These are phyloP conservation scores for Sander lucioperca DNA, from an alignment of 2,113 vertebrate species.

Conservation along the genomic window DNA sequence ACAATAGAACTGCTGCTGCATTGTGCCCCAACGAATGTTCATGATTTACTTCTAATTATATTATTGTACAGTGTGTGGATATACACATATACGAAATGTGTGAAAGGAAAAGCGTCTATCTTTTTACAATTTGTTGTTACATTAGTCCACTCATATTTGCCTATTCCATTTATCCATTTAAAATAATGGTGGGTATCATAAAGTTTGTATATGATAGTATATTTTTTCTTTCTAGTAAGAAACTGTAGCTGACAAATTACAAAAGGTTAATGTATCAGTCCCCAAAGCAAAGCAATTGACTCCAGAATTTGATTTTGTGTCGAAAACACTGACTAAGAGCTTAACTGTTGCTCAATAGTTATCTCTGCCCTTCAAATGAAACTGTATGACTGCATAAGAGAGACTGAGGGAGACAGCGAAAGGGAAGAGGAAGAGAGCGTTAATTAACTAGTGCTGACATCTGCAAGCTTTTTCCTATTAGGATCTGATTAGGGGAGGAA, in stretches of 20 bases:
- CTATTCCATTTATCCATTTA: neutral
- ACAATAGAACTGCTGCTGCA: neutral
- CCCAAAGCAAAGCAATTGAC: constrained; percentile 14
- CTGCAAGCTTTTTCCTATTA: constrained; percentile 69
- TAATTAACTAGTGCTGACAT: constrained; percentile 72
- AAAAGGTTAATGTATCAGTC: constrained; percentile 21
- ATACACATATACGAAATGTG: neutral
- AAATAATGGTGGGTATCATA: neutral
- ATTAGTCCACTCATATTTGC: neutral
- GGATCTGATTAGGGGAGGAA: constrained; percentile 62
- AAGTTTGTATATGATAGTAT: too few relatives aligned
- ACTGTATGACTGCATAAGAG: constrained; percentile 14
- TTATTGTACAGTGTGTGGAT: neutral
- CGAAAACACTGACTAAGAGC: too few relatives aligned
- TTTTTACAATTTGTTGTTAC: neutral
- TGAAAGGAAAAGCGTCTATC: neutral
- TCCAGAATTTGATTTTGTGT: constrained; percentile 18
- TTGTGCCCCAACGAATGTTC: neutral
- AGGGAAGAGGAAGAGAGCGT: constrained; percentile 35
- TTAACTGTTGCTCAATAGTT: constrained; percentile 1
- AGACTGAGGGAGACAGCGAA: constrained; percentile 17
- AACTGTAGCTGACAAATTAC: neutral
- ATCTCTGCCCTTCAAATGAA: neutral
- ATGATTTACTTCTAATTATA: neutral
- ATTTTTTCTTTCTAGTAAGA: neutral